Percentiles rank a stretch among this genome's conserved stretches.
phyloP scores from a whole-genome alignment of 2,113 vertebrate species.

The Lophotis ruficrista region DNA sequence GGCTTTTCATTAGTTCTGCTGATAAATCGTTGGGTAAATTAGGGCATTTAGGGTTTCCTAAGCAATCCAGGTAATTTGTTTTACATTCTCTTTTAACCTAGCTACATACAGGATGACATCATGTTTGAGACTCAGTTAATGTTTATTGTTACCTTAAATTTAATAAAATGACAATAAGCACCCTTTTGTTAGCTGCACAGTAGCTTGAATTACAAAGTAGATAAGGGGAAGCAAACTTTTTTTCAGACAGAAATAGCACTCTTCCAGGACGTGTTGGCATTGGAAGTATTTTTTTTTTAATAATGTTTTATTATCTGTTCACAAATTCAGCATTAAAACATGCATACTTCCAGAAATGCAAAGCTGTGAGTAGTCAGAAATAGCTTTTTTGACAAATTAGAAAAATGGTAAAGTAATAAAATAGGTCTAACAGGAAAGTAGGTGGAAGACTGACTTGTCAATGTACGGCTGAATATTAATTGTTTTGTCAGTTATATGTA shows the following conservation, averaged over 20 bases:
- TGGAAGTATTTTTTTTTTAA: not conserved
- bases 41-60: constrained; percentile 28
- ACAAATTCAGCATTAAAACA: not conserved
- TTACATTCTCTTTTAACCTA: constrained; percentile 6
- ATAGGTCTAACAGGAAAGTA: not conserved
- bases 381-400: not conserved
- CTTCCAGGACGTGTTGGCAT: not conserved
- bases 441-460: not conserved
- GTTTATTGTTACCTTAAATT: constrained; percentile 31
- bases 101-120: not conserved
- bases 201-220: not conserved
- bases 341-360: not conserved
- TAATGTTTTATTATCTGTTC: not conserved
- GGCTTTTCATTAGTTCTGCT: constrained; percentile 52
- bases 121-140: constrained; percentile 29
- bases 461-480: not conserved
- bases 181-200: not conserved
- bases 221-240: not conserved
- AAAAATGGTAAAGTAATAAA: not conserved
- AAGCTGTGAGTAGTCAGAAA: not conserved
- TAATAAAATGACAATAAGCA: not conserved
- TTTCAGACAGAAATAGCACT: not conserved
- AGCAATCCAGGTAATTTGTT: constrained; percentile 53
- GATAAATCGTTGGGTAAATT: constrained; percentile 53
- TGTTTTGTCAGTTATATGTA: not conserved